A percentile compares a stretch with the other conserved stretches of the same genome.
These are phyloP conservation scores for Labeo rohita DNA, from an alignment of 2,113 vertebrate species.

Conservation along the genomic window DNA sequence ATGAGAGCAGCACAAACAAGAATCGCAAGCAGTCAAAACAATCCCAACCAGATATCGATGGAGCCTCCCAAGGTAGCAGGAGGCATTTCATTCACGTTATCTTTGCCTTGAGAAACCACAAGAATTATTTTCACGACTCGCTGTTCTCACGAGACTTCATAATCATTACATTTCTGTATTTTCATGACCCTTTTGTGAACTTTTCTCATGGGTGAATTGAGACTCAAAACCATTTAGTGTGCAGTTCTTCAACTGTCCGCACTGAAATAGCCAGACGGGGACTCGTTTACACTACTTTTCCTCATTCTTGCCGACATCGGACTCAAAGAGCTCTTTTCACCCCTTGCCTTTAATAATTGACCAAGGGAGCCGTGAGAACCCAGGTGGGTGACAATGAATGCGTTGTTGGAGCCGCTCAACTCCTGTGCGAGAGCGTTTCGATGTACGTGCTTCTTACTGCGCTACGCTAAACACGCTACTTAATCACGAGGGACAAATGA, in stretches of 20 bases:
- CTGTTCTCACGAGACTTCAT: neutral
- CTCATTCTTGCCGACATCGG: slow-evolving; percentile 36
- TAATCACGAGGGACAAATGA: slow-evolving; percentile 76
- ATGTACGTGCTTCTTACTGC: slow-evolving; percentile 71
- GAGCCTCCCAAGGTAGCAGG: slow-evolving; percentile 31
- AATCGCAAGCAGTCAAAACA: slow-evolving; percentile 46
- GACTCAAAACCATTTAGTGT: neutral
- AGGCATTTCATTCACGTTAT: slow-evolving; percentile 33
- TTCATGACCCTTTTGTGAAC: neutral
- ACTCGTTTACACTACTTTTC: slow-evolving; percentile 34
- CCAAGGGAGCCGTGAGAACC: slow-evolving; percentile 74
- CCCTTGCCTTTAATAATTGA: slow-evolving; percentile 78
- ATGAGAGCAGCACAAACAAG: slow-evolving; percentile 13
- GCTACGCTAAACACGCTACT: slow-evolving; percentile 61
- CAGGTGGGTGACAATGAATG: slow-evolving; percentile 72
- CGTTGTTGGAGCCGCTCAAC: slow-evolving; percentile 69
- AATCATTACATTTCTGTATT: slow-evolving; percentile 9
- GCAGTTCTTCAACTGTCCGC: neutral
- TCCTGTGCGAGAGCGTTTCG: slow-evolving; percentile 64
- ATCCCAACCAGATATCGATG: neutral
- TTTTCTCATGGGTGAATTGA: neutral
- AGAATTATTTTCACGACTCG: slow-evolving; percentile 18
- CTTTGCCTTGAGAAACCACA: slow-evolving; percentile 18
- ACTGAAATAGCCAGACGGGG: neutral
- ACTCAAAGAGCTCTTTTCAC: slow-evolving; percentile 45